Percentiles rank a stretch among this genome's conserved stretches.
phyloP scores from a whole-genome alignment of 1,140 invertebrate species.

The Brachionus angularis region DNA sequence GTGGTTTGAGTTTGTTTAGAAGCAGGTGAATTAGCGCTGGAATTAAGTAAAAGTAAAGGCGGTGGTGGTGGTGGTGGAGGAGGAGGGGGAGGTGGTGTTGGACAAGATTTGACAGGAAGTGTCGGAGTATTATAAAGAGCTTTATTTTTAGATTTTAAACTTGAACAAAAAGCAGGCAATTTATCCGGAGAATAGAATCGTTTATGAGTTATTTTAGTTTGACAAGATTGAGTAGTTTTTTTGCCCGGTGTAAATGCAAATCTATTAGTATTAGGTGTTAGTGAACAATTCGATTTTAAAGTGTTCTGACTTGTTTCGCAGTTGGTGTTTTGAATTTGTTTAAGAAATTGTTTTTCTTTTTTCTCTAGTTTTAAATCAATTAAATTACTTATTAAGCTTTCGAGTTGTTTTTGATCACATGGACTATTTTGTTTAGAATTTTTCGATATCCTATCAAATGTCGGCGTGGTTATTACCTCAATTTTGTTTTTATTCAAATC shows the following conservation, averaged over 20 bases:
- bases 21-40: neutral
- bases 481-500: neutral
- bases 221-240: too few species aligned
- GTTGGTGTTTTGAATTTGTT: too few species aligned
- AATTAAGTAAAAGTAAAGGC: neutral
- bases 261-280: too few species aligned
- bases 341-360: neutral
- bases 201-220: constrained; percentile 33
- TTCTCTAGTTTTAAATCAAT: constrained; percentile 13
- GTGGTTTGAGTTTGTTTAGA: constrained; percentile 16
- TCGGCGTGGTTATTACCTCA: too few species aligned
- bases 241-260: too few species aligned
- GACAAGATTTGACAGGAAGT: too few species aligned
- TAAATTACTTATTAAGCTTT: neutral
- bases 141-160: neutral
- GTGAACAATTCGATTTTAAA: too few species aligned
- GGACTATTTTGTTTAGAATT: too few species aligned
- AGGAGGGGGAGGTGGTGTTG: too few species aligned
- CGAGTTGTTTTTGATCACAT: neutral
- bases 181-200: constrained; percentile 36
- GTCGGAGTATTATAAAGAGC: neutral
- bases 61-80: constrained; percentile 4
- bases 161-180: neutral
- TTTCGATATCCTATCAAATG: constrained; percentile 7
- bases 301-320: too few species aligned